Conservation (phyloP, 2,888 invertebrate genomes). For the Autographa pulchrina region DNA sequence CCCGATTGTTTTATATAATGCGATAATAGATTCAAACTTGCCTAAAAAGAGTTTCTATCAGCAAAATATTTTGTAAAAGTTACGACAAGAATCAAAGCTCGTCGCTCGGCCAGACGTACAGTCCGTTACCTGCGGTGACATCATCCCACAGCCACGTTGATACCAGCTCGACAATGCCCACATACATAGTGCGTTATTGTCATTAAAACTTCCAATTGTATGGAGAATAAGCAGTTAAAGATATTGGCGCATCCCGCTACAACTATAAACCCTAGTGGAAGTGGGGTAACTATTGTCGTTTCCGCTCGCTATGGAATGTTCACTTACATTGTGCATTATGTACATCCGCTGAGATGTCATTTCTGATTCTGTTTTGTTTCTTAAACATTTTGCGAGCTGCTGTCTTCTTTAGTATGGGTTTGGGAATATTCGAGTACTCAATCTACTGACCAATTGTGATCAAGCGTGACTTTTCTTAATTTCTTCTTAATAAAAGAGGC, state of each 20-base stretch:
- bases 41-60: neutral
- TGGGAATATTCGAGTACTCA: neutral
- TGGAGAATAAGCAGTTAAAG: conserved; percentile 59
- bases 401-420: neutral
- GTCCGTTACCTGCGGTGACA: conserved; percentile 80
- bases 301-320: conserved; percentile 47
- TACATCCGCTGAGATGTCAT: conserved; percentile 41
- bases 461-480: too few species aligned
- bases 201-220: conserved; percentile 57
- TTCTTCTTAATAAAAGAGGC: too few species aligned
- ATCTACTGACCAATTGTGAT: too few species aligned
- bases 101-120: conserved; percentile 25
- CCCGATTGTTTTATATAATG: too few species aligned
- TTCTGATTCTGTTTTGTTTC: conserved; percentile 36
- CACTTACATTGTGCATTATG: conserved; percentile 44
- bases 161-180: conserved; percentile 69
- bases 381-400: neutral
- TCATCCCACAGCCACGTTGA: conserved; percentile 77
- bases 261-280: conserved; percentile 50
- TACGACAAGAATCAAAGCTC: conserved; percentile 17
- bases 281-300: conserved; percentile 56
- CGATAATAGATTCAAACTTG: neutral
- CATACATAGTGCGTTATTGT: conserved; percentile 55
- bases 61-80: neutral
- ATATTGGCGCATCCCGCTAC: conserved; percentile 56